A percentile compares a stretch with the other conserved stretches of the same genome.
Conservation (phyloP, 1,140 invertebrate genomes). For the Lineus longissimus region DNA sequence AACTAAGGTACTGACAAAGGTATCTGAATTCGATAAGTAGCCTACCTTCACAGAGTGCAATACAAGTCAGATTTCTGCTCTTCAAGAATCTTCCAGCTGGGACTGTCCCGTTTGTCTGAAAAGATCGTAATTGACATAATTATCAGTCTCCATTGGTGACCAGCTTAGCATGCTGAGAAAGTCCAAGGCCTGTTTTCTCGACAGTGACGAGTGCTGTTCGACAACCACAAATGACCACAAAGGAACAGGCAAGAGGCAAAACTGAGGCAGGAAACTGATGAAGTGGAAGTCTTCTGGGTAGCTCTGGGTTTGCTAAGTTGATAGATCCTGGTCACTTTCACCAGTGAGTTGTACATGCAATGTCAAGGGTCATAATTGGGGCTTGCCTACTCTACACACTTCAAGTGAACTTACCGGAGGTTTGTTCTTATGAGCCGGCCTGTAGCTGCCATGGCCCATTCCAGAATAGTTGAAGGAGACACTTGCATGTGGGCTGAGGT, state of each 20-base stretch:
- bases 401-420: background rate
- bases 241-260: no score
- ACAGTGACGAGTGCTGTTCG: no score
- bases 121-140: background rate
- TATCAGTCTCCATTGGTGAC: no score
- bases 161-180: no score
- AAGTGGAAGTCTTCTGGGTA: no score
- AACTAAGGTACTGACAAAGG: no score
- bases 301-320: no score
- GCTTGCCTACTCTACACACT: background rate
- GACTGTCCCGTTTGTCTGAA: background rate
- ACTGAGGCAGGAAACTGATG: no score
- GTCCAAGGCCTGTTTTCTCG: no score
- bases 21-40: no score
- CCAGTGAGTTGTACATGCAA: background rate
- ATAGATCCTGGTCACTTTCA: no score
- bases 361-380: background rate
- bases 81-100: constrained; percentile 18
- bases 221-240: no score
- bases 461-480: constrained; percentile 39
- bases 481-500: constrained; percentile 36
- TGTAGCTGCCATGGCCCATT: constrained; percentile 23
- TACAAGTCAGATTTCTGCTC: constrained; percentile 29
- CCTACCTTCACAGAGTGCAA: constrained; percentile 38
- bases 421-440: background rate